Percentiles rank a stretch among this genome's conserved stretches.
phyloP scores from a whole-genome alignment of 2,113 vertebrate species.

The Oceanites oceanicus region DNA sequence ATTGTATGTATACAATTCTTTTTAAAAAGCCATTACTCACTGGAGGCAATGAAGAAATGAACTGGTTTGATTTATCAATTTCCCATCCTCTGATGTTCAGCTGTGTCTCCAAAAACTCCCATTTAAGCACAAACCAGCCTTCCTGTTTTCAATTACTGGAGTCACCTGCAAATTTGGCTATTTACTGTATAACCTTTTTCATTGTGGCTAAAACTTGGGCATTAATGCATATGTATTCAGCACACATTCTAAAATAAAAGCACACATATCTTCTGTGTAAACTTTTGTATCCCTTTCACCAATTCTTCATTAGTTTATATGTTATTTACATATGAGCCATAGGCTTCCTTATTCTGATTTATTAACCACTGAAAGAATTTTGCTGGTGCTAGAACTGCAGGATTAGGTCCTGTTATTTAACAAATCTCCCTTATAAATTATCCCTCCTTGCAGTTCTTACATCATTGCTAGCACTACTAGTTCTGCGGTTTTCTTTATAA shows the following conservation, averaged over 20 bases:
- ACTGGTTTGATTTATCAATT: not conserved
- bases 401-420: not conserved
- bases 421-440: not conserved
- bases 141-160: not conserved
- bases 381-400: not conserved
- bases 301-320: not conserved
- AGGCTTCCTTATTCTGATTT: not conserved
- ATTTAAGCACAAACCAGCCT: not conserved
- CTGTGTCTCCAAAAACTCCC: not conserved
- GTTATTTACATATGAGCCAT: not conserved
- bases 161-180: not conserved
- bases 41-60: not conserved
- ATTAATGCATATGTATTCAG: not conserved
- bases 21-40: not conserved
- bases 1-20: not conserved
- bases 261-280: not conserved
- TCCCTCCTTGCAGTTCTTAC: not conserved
- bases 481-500: not conserved
- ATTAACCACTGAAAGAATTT: not conserved
- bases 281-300: not conserved
- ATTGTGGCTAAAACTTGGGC: not conserved
- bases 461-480: not conserved
- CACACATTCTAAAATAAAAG: not conserved
- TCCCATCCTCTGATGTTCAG: not conserved
- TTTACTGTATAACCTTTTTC: not conserved